Evolutionary conservation across 2,113 vertebrate genomes (phyloP).

Genomic region (Anolis sagrei): DNA sequence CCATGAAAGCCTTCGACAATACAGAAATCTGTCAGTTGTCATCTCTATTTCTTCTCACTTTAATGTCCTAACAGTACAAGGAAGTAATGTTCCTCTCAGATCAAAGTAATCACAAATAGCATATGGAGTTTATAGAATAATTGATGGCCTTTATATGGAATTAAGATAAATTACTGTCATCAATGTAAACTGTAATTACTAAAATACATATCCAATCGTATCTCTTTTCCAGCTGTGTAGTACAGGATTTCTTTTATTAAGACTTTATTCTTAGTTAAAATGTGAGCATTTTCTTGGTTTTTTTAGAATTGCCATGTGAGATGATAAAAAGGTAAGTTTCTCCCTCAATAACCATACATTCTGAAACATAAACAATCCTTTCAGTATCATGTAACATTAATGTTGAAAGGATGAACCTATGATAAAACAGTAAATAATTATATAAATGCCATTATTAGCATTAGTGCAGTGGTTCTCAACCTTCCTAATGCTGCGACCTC

Average conservation of each 20-base stretch:
- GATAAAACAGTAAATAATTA: fast-evolving
- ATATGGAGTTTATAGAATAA: neutral
- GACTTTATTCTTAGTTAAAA: no score
- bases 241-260: no score
- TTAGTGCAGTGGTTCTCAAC: no score
- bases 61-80: neutral
- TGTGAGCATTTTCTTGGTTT: no score
- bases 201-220: neutral
- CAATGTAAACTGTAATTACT: neutral
- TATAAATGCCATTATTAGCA: neutral
- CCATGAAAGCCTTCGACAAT: no score
- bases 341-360: no score
- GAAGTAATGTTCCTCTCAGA: neutral
- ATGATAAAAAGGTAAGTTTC: no score
- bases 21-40: no score
- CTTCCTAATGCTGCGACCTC: no score
- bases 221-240: neutral
- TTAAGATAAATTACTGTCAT: neutral
- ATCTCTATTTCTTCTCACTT: neutral
- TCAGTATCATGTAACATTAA: no score
- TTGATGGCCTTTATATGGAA: neutral
- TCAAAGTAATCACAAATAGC: neutral
- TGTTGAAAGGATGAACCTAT: no score
- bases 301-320: no score
- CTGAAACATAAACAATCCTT: neutral